Percentiles rank a stretch among this genome's conserved stretches.
Conservation (phyloP, 2,113 vertebrate genomes). For the Aleadryas rufinucha region DNA sequence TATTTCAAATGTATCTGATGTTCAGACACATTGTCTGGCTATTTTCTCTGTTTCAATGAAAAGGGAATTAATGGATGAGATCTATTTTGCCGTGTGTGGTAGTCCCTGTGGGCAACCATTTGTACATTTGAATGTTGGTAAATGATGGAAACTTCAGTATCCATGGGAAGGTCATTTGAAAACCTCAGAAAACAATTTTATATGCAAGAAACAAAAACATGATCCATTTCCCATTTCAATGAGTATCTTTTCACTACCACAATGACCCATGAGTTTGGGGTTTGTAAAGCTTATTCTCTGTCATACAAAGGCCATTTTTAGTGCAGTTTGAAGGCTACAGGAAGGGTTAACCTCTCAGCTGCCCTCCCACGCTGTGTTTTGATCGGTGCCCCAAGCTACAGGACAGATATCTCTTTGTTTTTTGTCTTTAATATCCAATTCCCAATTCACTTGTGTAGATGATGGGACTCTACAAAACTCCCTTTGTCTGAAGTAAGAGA, state of each 20-base stretch:
- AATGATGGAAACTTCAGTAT: slow-evolving; percentile 5
- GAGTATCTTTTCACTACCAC: slow-evolving; percentile 1
- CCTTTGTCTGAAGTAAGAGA: slow-evolving; percentile 57
- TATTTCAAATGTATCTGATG: not conserved
- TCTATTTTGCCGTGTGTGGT: not conserved
- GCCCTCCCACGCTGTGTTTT: slow-evolving; percentile 79
- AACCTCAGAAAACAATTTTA: slow-evolving; percentile 51
- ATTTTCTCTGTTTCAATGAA: not conserved
- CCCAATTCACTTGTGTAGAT: slow-evolving; percentile 64
- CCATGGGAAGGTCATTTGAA: slow-evolving; percentile 31
- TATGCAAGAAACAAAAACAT: slow-evolving; percentile 24
- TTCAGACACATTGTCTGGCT: not conserved
- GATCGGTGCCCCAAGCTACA: slow-evolving; percentile 76
- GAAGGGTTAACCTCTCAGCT: slow-evolving; percentile 55
- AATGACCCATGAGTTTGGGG: not conserved
- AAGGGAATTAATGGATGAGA: not conserved
- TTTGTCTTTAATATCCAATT: slow-evolving; percentile 80
- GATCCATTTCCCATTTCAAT: slow-evolving; percentile 27
- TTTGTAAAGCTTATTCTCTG: slow-evolving; percentile 38
- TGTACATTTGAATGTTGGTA: slow-evolving; percentile 15
- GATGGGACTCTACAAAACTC: slow-evolving; percentile 56
- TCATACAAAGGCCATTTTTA: not conserved
- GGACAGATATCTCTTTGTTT: slow-evolving; percentile 67
- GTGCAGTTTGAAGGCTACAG: not conserved
- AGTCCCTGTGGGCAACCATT: not conserved